phyloP scores from a whole-genome alignment of 2,888 invertebrate species.

The Blastobasis lacticolella region DNA sequence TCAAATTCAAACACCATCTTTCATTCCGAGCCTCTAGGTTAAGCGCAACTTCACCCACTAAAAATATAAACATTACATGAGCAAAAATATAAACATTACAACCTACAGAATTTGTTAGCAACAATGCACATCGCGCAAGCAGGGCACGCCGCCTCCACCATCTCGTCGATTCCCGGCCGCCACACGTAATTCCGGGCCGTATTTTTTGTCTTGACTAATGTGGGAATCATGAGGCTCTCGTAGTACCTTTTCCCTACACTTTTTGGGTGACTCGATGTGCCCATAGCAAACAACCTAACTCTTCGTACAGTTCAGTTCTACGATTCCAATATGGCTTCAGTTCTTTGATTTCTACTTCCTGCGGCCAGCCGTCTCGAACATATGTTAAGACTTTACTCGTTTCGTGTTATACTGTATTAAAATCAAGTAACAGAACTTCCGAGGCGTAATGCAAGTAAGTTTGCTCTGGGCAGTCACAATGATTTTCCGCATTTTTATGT shows the following conservation, averaged over 20 bases:
- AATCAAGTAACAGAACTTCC: slow-evolving; percentile 3
- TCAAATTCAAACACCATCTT: no score
- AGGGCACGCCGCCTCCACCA: not conserved
- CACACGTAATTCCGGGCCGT: not conserved
- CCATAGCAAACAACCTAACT: not conserved
- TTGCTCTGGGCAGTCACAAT: not conserved
- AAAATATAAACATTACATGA: no score
- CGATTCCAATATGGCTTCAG: not conserved
- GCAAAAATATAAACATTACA: no score
- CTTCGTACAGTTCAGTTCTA: not conserved
- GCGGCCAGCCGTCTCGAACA: not conserved
- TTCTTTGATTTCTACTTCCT: not conserved
- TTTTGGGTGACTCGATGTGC: not conserved
- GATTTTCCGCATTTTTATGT: no score
- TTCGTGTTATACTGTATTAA: not conserved
- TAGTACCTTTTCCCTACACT: not conserved
- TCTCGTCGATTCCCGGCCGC: not conserved
- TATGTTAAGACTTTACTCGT: not conserved
- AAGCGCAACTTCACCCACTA: no score
- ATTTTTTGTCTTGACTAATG: not conserved
- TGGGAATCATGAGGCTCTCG: no score
- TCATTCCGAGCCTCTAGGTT: no score
- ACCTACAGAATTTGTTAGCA: no score
- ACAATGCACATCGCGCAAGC: no score
- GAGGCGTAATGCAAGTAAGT: slow-evolving; percentile 8